Base-by-base conservation (phyloP, 2,888 invertebrate genomes). In the Platycnemis pennipes region DNA sequence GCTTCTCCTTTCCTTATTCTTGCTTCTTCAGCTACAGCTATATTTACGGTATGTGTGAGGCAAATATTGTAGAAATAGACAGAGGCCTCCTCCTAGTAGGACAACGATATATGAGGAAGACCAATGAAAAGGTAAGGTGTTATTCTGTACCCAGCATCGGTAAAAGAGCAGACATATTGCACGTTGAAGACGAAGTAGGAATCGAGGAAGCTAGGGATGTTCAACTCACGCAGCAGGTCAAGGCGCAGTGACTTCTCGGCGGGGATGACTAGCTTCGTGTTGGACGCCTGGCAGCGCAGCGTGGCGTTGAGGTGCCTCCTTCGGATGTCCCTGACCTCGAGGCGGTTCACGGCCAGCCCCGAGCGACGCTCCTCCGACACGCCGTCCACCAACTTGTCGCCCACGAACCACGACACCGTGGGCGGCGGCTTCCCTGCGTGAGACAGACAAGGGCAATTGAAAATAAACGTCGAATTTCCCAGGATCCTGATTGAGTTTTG, bases 201-300 rank as follows among this genome's bases (percentile, higher is more conserved):
- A 16, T 11, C 11, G 22, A 22, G 22, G 22, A 22, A n/a, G n/a
- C n/a, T n/a, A n/a, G n/a, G 69, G 69, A 7, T 8, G 69, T 26
- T 89, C 94, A 95, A 98, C 98, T 98, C 96, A 99, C 99, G 97
- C 96, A 98, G 97, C 97, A 99, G 97, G 96, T 99, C 98, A 95
- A 99, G 97, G 95, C 98, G 97, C 95, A 99, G 98, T 95, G 98
- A 98, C 96, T 98, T 98, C 96, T 99, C 98, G 94, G 98, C 97
- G 0, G 99, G 98, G 96, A 98, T 98, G 96, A 98, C 98, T 95
- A 99, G 97, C 96, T 98, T 98, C 88, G 99, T 99, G 96, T 99
- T 99, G 94, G 98, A 98, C 22, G 99, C 99, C 96, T 98, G 98
- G 96, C 99, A 99, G 96, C 98, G 98, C 97, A 98, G 99, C 63